Conservation (phyloP, 92 coral and sea anemone genomes). For the Umimayanthus chanpuru region DNA sequence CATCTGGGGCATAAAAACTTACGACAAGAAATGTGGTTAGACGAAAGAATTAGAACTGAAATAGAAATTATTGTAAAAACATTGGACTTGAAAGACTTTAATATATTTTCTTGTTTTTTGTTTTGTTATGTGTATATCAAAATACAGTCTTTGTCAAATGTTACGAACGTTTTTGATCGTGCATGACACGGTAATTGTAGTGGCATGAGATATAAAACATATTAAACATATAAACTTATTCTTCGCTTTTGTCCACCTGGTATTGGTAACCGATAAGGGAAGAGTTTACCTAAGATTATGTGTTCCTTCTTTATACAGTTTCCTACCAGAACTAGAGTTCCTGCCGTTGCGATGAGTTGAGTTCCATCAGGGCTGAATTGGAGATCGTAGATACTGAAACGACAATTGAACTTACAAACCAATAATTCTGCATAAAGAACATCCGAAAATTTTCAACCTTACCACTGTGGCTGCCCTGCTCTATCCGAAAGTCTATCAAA, state of each 20-base stretch:
- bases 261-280: background rate
- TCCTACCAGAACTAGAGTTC: slow-evolving; percentile 84
- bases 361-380: slow-evolving; percentile 86
- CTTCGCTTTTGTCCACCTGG: background rate
- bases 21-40: too few relatives aligned
- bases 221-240: too few relatives aligned
- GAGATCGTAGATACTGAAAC: slow-evolving; percentile 83
- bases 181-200: background rate
- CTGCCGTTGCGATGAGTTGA: slow-evolving; percentile 82
- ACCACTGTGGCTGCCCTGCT: slow-evolving; percentile 71
- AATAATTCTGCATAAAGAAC: background rate
- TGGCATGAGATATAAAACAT: background rate
- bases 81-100: background rate
- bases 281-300: background rate
- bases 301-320: background rate
- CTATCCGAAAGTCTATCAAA: slow-evolving; percentile 81
- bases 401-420: background rate
- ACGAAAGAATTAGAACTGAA: too few relatives aligned
- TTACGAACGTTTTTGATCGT: background rate
- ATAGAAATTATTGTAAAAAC: too few relatives aligned
- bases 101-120: background rate
- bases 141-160: background rate
- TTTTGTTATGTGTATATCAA: background rate
- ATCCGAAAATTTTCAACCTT: slow-evolving; percentile 4
- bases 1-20: too few relatives aligned